Base-by-base conservation (phyloP, 2,888 invertebrate species). In the Eilema caniola region DNA sequence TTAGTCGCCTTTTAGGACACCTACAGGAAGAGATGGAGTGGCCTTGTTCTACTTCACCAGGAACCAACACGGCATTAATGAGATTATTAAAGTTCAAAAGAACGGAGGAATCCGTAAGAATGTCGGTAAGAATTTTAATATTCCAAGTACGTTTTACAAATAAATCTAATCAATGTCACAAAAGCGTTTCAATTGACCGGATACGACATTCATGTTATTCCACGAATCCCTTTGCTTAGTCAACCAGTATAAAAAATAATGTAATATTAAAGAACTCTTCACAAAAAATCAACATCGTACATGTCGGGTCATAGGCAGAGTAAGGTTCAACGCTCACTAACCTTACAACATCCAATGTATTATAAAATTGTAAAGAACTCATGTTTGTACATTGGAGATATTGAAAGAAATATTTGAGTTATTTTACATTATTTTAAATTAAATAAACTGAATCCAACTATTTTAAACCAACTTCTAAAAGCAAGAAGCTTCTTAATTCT, bases 211-310 rank as follows among this genome's bases (percentile, higher is more conserved):
- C 25, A 37, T 12, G 33, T 16, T 14, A 24, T 68, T 62, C 56
- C 25, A 16, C n/a, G 59, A 69, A 69, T 37, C 24, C 11, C 60
- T 37, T 24, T 68, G 28, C 64, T n/a, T 47, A 65, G 24, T 64
- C 16, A 63, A 25, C 47, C 25, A 37, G 31, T 23, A 56, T 28
- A 5, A 28, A 24, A 28, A 56, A 31, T 53, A n/a, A 28, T 53
- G 7, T 8, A 28, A 12, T 12, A 28, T 12, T 20, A 25, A 25
- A 25, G 25, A 47, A 20, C n/a, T 62, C n/a, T 47, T 25, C 7
- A 11, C 5, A 63, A 53, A 23, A 25, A 63, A 31, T n/a, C 20
- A 53, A 47, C 64, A 64, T 12, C 12, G 1, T 23, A 41, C 24
- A 23, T 5, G 16, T 41, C 4, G 4, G 62, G n/a, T 41, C 23